Conservation (phyloP, 1,140 invertebrate genomes). For the Cyrtorhinus lividipennis region DNA sequence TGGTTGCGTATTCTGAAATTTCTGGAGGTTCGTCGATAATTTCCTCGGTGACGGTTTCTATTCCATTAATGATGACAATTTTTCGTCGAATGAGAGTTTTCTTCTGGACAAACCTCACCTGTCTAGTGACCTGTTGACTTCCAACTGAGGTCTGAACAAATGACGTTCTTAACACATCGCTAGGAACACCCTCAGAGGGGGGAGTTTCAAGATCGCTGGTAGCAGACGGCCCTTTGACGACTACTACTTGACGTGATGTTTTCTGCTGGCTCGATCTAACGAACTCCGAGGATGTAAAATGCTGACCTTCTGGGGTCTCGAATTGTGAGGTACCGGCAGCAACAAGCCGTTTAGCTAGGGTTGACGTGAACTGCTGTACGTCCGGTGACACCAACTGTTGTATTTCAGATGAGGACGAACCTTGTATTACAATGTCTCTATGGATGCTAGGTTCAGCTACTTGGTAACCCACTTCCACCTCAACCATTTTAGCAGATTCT, state of each 20-base stretch:
- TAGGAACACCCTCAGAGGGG: background rate
- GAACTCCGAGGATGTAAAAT: background rate
- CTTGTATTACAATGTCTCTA: background rate
- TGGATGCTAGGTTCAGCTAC: background rate
- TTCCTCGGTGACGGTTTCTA: conserved; percentile 67
- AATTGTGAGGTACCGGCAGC: too few relatives aligned
- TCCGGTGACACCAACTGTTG: too few relatives aligned
- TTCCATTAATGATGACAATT: conserved; percentile 62
- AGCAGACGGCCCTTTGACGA: background rate
- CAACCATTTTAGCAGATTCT: background rate
- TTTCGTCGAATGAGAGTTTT: conserved; percentile 34
- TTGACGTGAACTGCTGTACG: too few relatives aligned
- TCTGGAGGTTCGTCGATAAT: conserved; percentile 53
- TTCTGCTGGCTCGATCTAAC: background rate
- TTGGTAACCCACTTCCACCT: background rate
- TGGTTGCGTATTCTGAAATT: background rate
- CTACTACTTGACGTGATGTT: background rate
- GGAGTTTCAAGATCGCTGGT: background rate
- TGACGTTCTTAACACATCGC: background rate
- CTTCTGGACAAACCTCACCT: background rate
- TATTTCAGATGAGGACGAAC: background rate
- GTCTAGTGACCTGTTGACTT: background rate
- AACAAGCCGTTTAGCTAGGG: too few relatives aligned
- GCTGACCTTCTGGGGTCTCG: background rate
- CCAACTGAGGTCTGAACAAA: background rate